Evolutionary conservation across 2,113 vertebrate species (phyloP), one percentile per base, ranked within the genome.

Genomic region (Sapajus apella): DNA sequence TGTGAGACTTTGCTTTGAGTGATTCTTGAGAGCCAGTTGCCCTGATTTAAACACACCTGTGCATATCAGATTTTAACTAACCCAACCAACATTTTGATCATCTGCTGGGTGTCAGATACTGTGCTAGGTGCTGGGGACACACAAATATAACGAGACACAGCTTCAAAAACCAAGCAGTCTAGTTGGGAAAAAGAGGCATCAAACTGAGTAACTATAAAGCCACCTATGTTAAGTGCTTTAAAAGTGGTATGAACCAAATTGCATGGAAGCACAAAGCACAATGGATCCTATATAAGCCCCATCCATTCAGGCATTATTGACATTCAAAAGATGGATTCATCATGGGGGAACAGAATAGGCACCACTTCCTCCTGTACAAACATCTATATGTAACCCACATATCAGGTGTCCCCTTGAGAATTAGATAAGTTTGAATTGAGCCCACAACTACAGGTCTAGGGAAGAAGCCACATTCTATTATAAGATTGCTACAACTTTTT

Each of bases 1-100:
- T 20, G 35, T 9, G 37, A 90, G 20, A 68, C 66, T 93, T 94
- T 70, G 56, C 3, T 95, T 91, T 85, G 61, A 37, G 40, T 64
- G 52, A 43, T 66, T 94, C 30, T 89, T 30, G 37, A 82, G 47
- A 91, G n/a, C 17, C 3, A 10, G 13, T 37, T 81, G 13, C 11
- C 10, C 12, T 45, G 11, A 43, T 66, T 89, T 77, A 85, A 52
- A 55, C 30, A 96, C 92, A 27, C 17, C 27, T 64, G 6, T 20
- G 1, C 6, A 11, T 35, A 43, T 72, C 17, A 43, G 52, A 68
- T 27, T 83, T 77, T 82, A 58, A 58, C 27, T 90, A 23, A 73
- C 66, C 66, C 52, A 75, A 81, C 1, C 30, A n/a, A 23, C 2
- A 47, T 76, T 84, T 68, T 73, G 32, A 40, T 68, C n/a, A 25